A percentile compares a stretch with the other conserved stretches of the same genome.
phyloP scores from a whole-genome alignment of 2,888 invertebrate genomes.

The Metopia argyrocephala region DNA sequence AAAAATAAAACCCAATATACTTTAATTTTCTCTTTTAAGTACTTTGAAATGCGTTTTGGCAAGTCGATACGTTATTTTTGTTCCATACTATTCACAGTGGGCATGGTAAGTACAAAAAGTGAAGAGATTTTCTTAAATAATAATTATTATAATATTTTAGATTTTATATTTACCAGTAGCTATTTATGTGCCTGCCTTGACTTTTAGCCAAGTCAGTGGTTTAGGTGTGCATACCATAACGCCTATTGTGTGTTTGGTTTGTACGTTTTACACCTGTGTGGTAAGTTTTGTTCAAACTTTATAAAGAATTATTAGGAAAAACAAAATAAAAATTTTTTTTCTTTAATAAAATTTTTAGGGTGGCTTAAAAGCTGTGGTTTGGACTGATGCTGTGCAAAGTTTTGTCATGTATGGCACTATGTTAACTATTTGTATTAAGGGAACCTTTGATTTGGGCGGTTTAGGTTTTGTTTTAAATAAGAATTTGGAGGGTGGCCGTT shows the following conservation, averaged over 20 bases:
- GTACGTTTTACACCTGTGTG: constrained; percentile 95
- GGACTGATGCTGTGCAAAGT: constrained; percentile 90
- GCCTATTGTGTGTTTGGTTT: constrained; percentile 86
- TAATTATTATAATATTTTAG: constrained; percentile 62
- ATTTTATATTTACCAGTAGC: constrained; percentile 75
- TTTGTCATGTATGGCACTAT: constrained; percentile 87
- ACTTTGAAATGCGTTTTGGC: constrained; percentile 86
- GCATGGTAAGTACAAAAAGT: constrained; percentile 81
- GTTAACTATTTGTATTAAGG: constrained; percentile 85
- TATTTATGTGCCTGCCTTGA: constrained; percentile 86
- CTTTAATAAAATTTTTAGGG: constrained; percentile 79
- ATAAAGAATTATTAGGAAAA: background rate
- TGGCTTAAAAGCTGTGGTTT: constrained; percentile 88
- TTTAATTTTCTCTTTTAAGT: constrained; percentile 77
- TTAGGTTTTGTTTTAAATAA: constrained; percentile 82
- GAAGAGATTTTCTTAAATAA: background rate
- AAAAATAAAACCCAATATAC: background rate
- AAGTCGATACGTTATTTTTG: constrained; percentile 85
- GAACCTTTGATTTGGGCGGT: constrained; percentile 86
- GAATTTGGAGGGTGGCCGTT: constrained; percentile 84
- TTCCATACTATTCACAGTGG: constrained; percentile 84
- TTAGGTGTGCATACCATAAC: constrained; percentile 89
- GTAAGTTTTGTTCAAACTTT: constrained; percentile 80
- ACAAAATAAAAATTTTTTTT: background rate
- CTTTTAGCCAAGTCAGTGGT: constrained; percentile 86